Base-by-base conservation (phyloP, 2,113 vertebrate species). In the Rhodinocichla rosea region DNA sequence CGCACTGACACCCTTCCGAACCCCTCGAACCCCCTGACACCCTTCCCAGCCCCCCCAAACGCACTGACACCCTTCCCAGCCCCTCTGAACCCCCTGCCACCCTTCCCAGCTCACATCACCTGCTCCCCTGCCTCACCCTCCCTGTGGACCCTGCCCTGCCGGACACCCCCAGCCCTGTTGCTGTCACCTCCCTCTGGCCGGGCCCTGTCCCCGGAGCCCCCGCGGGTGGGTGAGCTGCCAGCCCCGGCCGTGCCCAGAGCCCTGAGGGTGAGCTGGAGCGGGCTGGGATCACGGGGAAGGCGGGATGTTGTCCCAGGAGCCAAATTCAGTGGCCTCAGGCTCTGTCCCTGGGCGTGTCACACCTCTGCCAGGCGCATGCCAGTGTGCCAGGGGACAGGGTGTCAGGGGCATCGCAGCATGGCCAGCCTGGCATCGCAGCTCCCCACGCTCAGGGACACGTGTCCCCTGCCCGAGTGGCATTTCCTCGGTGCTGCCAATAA, bases 381-480 rank as follows among this genome's bases (percentile, higher is more conserved):
- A 3, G 11, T 0, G 28, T 20, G 45, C 19, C 8, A 13, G 11
- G 47, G 57, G 30, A 33, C 39, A 2, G 45, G 15, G 28, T 6
- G 33, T 14, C 5, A 9, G 40, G 60, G 7, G 0, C 35, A 14
- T 14, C 35, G 21, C 23, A 21, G 52, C 60, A 10, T 1, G 23
- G 10, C 28, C 62, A 45, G 69, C n/a, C 60, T 17, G 35, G 47
- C 52, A 22, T 7, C 0, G 1, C 32, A 35, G 47, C 42, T 52
- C 67, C 50, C 57, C 3, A 0, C 0, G 6, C 44, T 26, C 35
- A 4, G 80, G 60, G 75, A 23, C 28, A 0, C 0, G 2, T 30
- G 79, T 53, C 27, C 3, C 4, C 32, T 37, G 71, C 22, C 37
- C 6, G 11, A 3, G 35, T 60, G 85, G 27, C 74, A 19, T 26